Evolutionary conservation across 2,888 invertebrate species (phyloP), one percentile per base, ranked within the genome.

Genomic region (Callyntrura guangdongensis): DNA sequence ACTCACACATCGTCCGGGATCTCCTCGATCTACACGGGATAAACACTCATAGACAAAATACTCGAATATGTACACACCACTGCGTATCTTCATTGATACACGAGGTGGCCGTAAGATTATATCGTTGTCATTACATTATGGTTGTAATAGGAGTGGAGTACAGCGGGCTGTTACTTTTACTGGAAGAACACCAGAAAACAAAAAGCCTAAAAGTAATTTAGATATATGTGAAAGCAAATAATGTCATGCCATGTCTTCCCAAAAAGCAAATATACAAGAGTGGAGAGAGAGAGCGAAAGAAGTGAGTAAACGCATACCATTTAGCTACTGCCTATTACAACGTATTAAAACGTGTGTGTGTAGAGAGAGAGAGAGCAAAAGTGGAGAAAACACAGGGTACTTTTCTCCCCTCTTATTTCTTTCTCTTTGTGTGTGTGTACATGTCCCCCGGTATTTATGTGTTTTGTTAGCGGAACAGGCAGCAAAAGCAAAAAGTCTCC

Each of bases 361-460:
- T 36, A n/a, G 36, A 4, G 36, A 4, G 36, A 4, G 36, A 45
- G 69, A 45, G 14, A 27, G 27, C 27, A 67, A 67, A 17, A 45
- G 69, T 72, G 20, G 20, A 74, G 74, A 14, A 22, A 45, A 49
- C 74, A 25, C 64, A 22, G 86, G 81, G 81, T 82, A 81, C 87
- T 87, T 86, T 87, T 4, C 22, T 27, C 27, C 20, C 8, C 49
- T 49, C 47, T 74, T 64, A 6, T 64, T 49, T 14, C 14, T 49
- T 74, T 22, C 22, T 22, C 47, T 53, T 12, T 49, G 22, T 56
- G 2, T 49, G 1, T 64, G n/a, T 64, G 45, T 67, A 9, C n/a
- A 20, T 82, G n/a, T 45, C 20, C 45, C 49, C 36, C 17, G 74
- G 81, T 91, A 86, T 91, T 91, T 89, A 91, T 86, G 89, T 85